phyloP scores from a whole-genome alignment of 2,888 invertebrate species.

The Ceramica pisi region DNA sequence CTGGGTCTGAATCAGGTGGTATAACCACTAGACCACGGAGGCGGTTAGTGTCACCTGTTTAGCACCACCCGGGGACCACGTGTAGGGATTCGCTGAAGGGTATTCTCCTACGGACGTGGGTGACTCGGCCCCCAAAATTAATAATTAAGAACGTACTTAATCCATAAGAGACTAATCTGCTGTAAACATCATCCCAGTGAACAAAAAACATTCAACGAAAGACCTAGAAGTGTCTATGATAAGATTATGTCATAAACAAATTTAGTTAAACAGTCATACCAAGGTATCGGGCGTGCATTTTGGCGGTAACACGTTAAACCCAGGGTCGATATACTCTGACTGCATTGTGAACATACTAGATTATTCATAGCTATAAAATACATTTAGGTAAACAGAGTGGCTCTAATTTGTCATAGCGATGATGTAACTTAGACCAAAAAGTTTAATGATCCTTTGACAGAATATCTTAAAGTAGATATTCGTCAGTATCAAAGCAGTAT shows the following conservation, averaged over 20 bases:
- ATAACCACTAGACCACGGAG: too few species aligned
- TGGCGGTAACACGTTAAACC: slow-evolving; percentile 9
- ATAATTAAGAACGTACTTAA: neutral
- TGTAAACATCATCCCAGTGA: too few species aligned
- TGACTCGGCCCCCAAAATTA: too few species aligned
- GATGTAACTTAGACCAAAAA: slow-evolving; percentile 21
- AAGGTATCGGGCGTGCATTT: slow-evolving; percentile 23
- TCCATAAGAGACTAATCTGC: neutral
- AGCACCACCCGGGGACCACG: too few species aligned
- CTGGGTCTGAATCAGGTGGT: too few species aligned
- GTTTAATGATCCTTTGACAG: neutral
- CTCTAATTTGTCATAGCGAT: slow-evolving; percentile 14
- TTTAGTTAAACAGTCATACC: slow-evolving; percentile 7
- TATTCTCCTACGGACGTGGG: too few species aligned
- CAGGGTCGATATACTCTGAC: slow-evolving; percentile 25
- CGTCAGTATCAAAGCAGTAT: neutral
- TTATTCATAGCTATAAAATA: slow-evolving; percentile 27
- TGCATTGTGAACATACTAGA: slow-evolving; percentile 5
- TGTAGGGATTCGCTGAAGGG: too few species aligned
- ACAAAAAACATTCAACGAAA: neutral
- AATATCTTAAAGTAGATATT: neutral
- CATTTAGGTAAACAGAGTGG: slow-evolving; percentile 10
- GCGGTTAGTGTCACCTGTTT: too few species aligned
- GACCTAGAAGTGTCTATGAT: neutral
- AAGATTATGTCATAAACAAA: neutral